Evolutionary conservation across 2,888 invertebrate species (phyloP).

Genomic region (Ochropleura plecta): DNA sequence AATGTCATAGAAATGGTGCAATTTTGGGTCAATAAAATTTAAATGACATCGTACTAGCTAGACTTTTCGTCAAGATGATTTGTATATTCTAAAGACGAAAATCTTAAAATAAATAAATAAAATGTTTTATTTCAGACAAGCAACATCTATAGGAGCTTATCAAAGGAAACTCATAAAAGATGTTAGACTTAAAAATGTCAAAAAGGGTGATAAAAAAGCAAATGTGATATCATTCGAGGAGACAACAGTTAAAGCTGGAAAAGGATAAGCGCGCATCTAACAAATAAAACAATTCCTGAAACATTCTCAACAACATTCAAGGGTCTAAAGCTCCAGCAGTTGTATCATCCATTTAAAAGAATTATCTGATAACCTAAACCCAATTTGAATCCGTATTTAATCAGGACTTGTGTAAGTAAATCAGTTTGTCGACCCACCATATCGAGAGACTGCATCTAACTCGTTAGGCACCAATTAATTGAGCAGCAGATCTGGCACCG

Average conservation of each 20-base stretch:
- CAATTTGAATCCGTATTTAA: neutral
- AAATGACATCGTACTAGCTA: neutral
- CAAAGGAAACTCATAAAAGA: too few species aligned
- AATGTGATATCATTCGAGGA: neutral
- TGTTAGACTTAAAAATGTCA: too few species aligned
- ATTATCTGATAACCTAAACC: neutral
- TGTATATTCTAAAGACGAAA: too few species aligned
- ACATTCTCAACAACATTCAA: neutral
- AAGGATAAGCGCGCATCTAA: neutral
- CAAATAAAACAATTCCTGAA: neutral
- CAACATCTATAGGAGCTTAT: too few species aligned
- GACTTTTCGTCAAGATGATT: neutral
- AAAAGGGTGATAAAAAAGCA: too few species aligned
- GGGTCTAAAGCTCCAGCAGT: neutral
- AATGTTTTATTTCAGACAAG: too few species aligned
- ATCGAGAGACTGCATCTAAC: slow-evolving; percentile 28
- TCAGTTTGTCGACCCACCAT: slow-evolving; percentile 18
- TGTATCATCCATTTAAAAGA: neutral
- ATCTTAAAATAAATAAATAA: neutral
- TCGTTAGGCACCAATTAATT: slow-evolving; percentile 43
- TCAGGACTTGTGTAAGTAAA: slow-evolving; percentile 19
- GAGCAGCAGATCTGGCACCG: slow-evolving; percentile 4
- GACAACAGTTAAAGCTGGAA: neutral
- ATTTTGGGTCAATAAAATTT: neutral
- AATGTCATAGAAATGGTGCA: neutral